Base-by-base conservation (phyloP, 2,113 vertebrate genomes). In the Oceanodroma tethys region DNA sequence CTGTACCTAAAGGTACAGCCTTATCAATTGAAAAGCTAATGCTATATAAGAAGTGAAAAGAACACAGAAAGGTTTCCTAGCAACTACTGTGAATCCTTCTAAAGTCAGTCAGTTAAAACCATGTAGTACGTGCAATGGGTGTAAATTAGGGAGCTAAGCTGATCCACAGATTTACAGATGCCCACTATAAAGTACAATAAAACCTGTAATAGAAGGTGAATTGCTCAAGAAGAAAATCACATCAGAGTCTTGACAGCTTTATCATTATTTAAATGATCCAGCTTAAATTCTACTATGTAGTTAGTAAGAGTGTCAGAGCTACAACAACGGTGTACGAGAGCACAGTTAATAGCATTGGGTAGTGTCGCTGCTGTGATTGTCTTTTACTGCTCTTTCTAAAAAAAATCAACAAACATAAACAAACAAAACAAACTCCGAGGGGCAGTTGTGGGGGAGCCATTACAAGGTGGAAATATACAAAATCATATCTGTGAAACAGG, bases 61-160 rank as follows among this genome's bases (percentile, higher is more conserved):
- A 98, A 98, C 97, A 97, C 94, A 98, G 97, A 97, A 98, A 97
- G 93, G 96, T 98, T 98, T 98, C 97, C 97, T 98, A 98, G 98
- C 95, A 98, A 98, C 98, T 98, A 97, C 96, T 96, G 95, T 97
- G 94, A 98, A 98, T 98, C 95, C 86, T 95, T 97, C 96, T 95
- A 97, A 98, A 98, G 97, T 92, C 88, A 98, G 97, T 98, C 96
- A 95, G 95, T 98, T 98, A 98, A 98, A 98, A 95, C 96, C 93
- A 65, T 87, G 88, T 47, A 87, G 95, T 97, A 97, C 92, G 91
- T 98, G 98, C 94, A 72, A 67, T 12, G 97, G 86, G 96, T 98
- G 86, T 96, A 97, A 98, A 98, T 95, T 43, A 97, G 93, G 75
- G 43, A 94, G 76, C 48, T 88, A 88, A 87, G 79, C 88, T 94